phyloP scores from a whole-genome alignment of 2,113 vertebrate species.

The Terrapene triunguis region DNA sequence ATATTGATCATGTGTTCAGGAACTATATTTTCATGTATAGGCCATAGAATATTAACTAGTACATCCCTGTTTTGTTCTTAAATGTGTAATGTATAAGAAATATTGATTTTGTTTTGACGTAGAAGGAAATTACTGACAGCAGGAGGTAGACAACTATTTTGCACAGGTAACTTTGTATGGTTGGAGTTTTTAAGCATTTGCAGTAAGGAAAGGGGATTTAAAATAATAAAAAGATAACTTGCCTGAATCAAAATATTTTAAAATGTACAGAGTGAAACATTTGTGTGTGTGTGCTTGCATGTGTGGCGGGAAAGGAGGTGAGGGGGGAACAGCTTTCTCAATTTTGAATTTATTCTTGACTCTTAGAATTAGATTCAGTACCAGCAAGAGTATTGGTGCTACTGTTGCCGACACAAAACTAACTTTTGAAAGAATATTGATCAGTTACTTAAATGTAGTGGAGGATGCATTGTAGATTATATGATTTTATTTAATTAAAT shows the following conservation, averaged over 20 bases:
- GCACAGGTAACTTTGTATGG: neutral
- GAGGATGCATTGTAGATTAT: neutral
- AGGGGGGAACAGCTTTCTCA: neutral
- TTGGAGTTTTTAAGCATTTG: conserved; percentile 13
- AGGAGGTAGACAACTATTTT: conserved; percentile 46
- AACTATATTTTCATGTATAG: conserved; percentile 24
- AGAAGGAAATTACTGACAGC: conserved; percentile 38
- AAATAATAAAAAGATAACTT: neutral
- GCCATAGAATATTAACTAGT: conserved; percentile 24
- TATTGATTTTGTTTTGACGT: conserved; percentile 39
- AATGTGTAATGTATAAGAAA: conserved; percentile 53
- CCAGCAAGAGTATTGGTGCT: conserved; percentile 8
- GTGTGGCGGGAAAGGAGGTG: neutral
- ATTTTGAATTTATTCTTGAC: conserved; percentile 23
- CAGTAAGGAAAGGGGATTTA: conserved; percentile 40
- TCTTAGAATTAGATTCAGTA: conserved; percentile 39
- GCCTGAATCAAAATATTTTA: conserved; percentile 36
- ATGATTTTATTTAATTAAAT: conserved; percentile 10
- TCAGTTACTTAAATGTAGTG: conserved; percentile 19
- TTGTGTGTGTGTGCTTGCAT: neutral
- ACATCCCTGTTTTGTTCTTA: neutral
- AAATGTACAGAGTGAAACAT: neutral
- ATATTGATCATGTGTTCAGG: neutral
- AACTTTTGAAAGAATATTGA: conserved; percentile 29
- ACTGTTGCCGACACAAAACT: conserved; percentile 34